Base-by-base conservation (phyloP, 2,797 vertebrate genomes). In the Hemitrygon akajei region DNA sequence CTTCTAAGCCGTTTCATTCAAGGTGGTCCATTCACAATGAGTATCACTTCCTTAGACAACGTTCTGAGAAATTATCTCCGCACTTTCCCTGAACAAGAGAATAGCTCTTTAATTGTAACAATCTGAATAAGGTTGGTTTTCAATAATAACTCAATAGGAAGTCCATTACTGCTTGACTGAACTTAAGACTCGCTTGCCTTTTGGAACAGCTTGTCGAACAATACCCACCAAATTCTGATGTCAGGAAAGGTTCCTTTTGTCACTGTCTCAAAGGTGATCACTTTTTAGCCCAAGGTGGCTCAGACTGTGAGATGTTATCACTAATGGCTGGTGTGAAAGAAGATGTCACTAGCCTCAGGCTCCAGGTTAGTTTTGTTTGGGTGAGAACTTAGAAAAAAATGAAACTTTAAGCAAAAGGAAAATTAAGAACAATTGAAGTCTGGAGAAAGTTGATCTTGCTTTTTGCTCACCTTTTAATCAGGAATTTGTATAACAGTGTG, bases 381-480 rank as follows among this genome's bases (percentile, higher is more conserved):
- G 40, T 30, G 16, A 37, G 71, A 76, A 56, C 69, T 56, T 34
- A 30, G 58, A 76, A 47, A 93, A 71, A 27, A 93, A 56, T 56
- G 91, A 93, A 27, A 76, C 71, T 93, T 76, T 58, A n/a, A 93
- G 63, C 91, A 93, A n/a, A 76, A 56, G 27, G 40, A 76, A 93
- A 93, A 75, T n/a, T 18, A 76, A 93, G 73, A 93, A 76, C 69
- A 18, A 66, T 93, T 71, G 91, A 76, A 76, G 91, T 30, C 25
- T 27, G 37, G 40, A 20, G 34, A 27, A 56, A 34, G 1, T 27
- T 14, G 40, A 73, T 18, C 40, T 9, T 16, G 30, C 47, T 2
- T 76, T 75, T n/a, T n/a, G 27, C 40, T 58, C 7, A 10, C 71
- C 25, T 76, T 25, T 93, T 58, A 76, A 76, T 93, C 71, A 30